Conservation (phyloP, 2,797 vertebrate genomes). For the Pterois miles region DNA sequence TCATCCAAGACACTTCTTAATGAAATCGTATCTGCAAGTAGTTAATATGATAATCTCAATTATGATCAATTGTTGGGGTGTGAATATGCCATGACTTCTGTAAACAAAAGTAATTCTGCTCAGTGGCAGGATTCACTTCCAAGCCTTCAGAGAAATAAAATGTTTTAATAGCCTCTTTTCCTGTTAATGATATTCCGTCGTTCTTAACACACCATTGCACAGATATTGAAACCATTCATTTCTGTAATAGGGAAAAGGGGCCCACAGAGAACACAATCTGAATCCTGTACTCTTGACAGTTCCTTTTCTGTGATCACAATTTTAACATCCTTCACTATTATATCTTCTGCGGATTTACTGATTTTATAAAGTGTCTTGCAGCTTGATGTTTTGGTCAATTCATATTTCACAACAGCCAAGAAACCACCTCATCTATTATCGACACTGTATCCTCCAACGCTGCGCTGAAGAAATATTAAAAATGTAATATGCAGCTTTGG, state of each 20-base stretch:
- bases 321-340: conserved; percentile 43
- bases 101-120: conserved; percentile 82
- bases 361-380: conserved; percentile 39
- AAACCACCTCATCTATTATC: conserved; percentile 1
- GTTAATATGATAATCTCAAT: conserved; percentile 85
- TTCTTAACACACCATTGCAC: conserved; percentile 93
- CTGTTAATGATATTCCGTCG: conserved; percentile 90
- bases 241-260: conserved; percentile 86
- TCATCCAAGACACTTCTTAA: conserved; percentile 72
- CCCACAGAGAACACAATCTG: conserved; percentile 79
- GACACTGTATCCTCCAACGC: neutral
- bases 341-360: conserved; percentile 37
- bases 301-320: conserved; percentile 69
- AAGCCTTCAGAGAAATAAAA: conserved; percentile 83
- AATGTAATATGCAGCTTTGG: conserved; percentile 1
- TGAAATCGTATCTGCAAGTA: conserved; percentile 78
- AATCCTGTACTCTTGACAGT: conserved; percentile 71
- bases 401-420: conserved; percentile 14
- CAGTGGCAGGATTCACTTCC: conserved; percentile 83
- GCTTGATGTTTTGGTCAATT: conserved; percentile 31
- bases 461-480: conserved; percentile 1
- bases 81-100: conserved; percentile 73
- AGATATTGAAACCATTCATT: conserved; percentile 94
- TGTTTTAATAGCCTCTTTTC: conserved; percentile 88
- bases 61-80: conserved; percentile 78